Base-by-base conservation (phyloP, 2,797 vertebrate genomes). In the Oreonectes daqikongensis region DNA sequence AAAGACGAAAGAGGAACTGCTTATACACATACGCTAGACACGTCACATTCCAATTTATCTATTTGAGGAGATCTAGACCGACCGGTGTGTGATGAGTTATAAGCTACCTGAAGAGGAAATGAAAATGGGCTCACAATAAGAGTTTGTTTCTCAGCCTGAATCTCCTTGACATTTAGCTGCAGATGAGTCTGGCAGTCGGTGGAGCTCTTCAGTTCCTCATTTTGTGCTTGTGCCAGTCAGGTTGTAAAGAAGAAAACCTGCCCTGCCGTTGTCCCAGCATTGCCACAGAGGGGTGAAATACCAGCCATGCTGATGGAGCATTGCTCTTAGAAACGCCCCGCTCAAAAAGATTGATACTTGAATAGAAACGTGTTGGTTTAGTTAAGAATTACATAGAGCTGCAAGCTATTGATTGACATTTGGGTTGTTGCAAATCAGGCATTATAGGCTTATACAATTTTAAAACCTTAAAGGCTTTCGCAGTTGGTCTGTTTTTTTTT, bases 161-260 rank as follows among this genome's bases (percentile, higher is more conserved):
- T 82, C 73, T 78, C 65, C 50, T 81, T 83, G 80, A 81, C 79
- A 81, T 84, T 86, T 86, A 44, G 52, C 64, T 74, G 42, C 57
- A 80, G 79, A 84, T 84, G 40, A 69, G 69, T 57, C 22, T 5
- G 77, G 67, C 61, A 71, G 32, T 73, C 30, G 75, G 46, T 20
- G 5, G 10, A 72, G 44, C 66, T 18, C 17, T 28, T 72, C 63
- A 75, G n/a, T 30, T 69, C 12, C 24, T 67, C 14, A 26, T 44
- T 75, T 55, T 65, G 40, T 59, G 40, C 4, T 35, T 59, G 15
- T 11, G 52, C n/a, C 44, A 42, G 53, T 4, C 53, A 46, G 35
- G 35, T 71, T 60, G 14, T 30, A 28, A 60, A 71, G 69, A 53
- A 50, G 42, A 24, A 40, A 53, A 44, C 40, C 12, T 1, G 8